A percentile compares a stretch with the other conserved stretches of the same genome.
phyloP scores from a whole-genome alignment of 2,113 vertebrate species.

The Otocyon megalotis region DNA sequence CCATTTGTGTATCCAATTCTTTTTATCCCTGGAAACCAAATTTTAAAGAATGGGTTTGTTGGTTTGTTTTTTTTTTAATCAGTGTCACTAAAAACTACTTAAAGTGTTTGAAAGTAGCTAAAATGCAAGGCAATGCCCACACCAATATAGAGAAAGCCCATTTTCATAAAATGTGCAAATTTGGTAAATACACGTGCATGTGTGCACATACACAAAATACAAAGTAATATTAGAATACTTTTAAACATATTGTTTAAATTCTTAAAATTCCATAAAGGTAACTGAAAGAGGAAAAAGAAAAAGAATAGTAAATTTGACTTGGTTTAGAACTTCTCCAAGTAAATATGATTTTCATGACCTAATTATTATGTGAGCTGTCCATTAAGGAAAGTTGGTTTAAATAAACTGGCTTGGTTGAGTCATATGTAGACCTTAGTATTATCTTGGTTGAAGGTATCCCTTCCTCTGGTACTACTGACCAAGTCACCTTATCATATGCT shows the following conservation, averaged over 20 bases:
- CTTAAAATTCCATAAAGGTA: neutral
- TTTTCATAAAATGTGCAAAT: constrained; percentile 28
- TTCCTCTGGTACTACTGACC: neutral
- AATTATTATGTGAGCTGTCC: neutral
- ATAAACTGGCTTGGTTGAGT: neutral
- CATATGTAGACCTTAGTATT: neutral
- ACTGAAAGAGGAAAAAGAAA: neutral
- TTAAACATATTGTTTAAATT: neutral
- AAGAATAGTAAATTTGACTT: neutral
- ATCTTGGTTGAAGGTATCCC: neutral
- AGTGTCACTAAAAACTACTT: neutral
- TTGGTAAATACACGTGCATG: neutral
- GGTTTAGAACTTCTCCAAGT: neutral
- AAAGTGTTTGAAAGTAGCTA: constrained; percentile 38
- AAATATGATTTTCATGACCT: neutral
- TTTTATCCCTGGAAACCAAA: constrained; percentile 33
- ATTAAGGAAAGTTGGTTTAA: neutral
- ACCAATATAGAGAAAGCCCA: neutral
- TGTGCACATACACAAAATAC: neutral
- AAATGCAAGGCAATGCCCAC: neutral
- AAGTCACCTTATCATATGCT: neutral
- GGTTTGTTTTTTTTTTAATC: constrained; percentile 19
- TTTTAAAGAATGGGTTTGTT: neutral
- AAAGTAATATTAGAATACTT: constrained; percentile 37
- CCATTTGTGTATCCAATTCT: neutral